phyloP scores from a whole-genome alignment of 35 echinoderm and acorn worm genomes.

The Acanthaster planci region DNA sequence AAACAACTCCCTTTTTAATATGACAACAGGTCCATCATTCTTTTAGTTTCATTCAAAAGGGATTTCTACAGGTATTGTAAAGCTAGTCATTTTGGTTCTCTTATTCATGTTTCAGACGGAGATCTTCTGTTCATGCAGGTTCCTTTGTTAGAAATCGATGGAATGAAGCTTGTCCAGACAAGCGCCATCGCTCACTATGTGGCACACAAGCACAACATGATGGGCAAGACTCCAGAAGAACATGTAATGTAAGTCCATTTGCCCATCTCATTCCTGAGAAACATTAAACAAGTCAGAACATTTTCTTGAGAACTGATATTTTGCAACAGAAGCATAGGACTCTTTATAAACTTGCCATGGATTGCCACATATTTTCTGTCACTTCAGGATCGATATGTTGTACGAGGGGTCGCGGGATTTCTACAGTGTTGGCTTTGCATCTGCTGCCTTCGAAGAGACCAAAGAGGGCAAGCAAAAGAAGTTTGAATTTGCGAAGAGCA shows the following conservation, averaged over 20 bases:
- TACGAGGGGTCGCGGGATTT: background rate
- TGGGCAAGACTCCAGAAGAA: slow-evolving; percentile 58
- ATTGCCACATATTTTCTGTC: background rate
- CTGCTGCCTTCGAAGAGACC: background rate
- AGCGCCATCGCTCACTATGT: slow-evolving; percentile 38
- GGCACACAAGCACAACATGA: slow-evolving; percentile 44
- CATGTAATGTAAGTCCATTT: slow-evolving; percentile 49
- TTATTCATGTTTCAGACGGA: slow-evolving; percentile 31
- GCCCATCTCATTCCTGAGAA: background rate
- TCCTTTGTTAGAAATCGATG: slow-evolving; percentile 64
- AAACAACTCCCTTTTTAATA: background rate
- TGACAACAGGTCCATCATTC: too few species aligned
- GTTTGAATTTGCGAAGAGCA: background rate
- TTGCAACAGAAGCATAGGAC: too few species aligned
- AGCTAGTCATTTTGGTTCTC: too few species aligned
- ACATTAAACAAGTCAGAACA: too few species aligned
- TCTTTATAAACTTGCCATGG: too few species aligned
- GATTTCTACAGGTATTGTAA: too few species aligned
- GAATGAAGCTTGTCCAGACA: slow-evolving; percentile 53
- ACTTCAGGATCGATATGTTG: slow-evolving; percentile 16
- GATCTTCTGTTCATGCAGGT: slow-evolving; percentile 62
- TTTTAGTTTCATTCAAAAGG: too few species aligned
- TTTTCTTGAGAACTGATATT: too few species aligned
- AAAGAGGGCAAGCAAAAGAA: background rate
- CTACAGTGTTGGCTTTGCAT: background rate